Conservation (phyloP, 2,888 invertebrate genomes). For the Isotomurus palustris region DNA sequence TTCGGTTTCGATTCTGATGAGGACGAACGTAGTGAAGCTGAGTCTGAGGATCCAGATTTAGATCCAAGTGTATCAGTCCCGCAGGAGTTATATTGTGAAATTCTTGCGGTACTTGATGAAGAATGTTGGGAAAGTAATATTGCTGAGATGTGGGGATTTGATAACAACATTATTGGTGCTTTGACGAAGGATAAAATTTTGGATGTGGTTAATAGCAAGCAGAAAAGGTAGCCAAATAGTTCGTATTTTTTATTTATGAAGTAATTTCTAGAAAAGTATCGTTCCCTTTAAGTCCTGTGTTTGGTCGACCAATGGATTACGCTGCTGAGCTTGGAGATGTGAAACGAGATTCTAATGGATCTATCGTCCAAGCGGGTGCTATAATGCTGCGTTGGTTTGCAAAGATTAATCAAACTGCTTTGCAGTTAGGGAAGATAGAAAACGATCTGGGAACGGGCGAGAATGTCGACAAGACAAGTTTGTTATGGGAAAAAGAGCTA, state of each 20-base stretch:
- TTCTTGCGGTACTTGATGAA: conserved; percentile 40
- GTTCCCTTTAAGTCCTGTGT: conserved; percentile 55
- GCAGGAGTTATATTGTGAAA: conserved; percentile 40
- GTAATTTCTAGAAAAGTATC: not conserved
- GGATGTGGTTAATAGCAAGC: conserved; percentile 42
- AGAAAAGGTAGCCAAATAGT: conserved; percentile 31
- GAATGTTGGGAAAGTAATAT: conserved; percentile 47
- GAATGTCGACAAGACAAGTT: conserved; percentile 56
- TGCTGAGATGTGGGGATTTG: conserved; percentile 48
- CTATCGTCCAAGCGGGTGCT: conserved; percentile 61
- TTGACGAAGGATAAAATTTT: conserved; percentile 46
- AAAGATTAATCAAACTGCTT: conserved; percentile 59
- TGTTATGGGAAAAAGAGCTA: conserved; percentile 37
- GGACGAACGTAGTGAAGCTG: conserved; percentile 10
- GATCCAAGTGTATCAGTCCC: conserved; percentile 39
- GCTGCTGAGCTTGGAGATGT: conserved; percentile 61
- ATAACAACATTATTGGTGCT: conserved; percentile 32
- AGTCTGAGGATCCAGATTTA: conserved; percentile 9
- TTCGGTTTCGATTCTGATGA: conserved; percentile 8
- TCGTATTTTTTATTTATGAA: too few species aligned
- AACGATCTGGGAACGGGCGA: conserved; percentile 70
- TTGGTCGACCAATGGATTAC: conserved; percentile 64
- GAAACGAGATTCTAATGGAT: conserved; percentile 56
- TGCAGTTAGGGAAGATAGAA: conserved; percentile 63
- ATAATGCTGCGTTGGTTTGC: conserved; percentile 61